A percentile compares a stretch with the other conserved stretches of the same genome.
Conservation (phyloP, 1,140 invertebrate genomes). For the Formica selysi region DNA sequence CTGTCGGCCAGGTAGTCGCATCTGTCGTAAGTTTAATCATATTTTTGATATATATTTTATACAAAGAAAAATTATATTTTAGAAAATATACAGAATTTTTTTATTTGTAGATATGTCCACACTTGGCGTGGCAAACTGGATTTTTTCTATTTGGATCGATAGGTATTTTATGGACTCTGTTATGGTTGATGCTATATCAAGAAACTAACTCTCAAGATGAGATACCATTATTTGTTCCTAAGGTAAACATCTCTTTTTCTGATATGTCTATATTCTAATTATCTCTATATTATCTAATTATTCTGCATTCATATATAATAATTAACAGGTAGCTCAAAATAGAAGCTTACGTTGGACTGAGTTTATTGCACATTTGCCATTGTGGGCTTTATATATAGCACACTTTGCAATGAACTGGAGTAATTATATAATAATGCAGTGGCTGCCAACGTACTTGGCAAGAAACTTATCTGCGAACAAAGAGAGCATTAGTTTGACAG, state of each 20-base stretch:
- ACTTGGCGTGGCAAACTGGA: slow-evolving; percentile 90
- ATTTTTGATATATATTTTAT: neutral
- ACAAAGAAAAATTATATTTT: neutral
- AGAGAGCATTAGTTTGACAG: slow-evolving; percentile 92
- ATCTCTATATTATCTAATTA: neutral
- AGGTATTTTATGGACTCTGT: slow-evolving; percentile 90
- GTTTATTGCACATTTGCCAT: slow-evolving; percentile 90
- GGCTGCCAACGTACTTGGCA: slow-evolving; percentile 92
- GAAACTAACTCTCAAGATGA: slow-evolving; percentile 88
- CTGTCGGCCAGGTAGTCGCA: slow-evolving; percentile 92
- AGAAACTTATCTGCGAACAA: slow-evolving; percentile 90
- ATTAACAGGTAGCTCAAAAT: slow-evolving; percentile 86
- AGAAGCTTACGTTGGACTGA: slow-evolving; percentile 89
- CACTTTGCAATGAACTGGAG: slow-evolving; percentile 96
- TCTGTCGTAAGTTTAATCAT: slow-evolving; percentile 88
- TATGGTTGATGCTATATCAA: slow-evolving; percentile 90
- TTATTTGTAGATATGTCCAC: slow-evolving; percentile 87
- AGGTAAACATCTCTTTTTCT: slow-evolving; percentile 84
- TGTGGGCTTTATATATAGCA: slow-evolving; percentile 93
- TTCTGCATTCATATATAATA: neutral
- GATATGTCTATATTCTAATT: too few relatives aligned
- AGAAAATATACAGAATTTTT: neutral
- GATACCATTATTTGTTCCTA: slow-evolving; percentile 89
- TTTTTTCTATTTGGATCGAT: slow-evolving; percentile 92
- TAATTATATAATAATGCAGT: slow-evolving; percentile 94